Percentiles rank a stretch among this genome's conserved stretches.
These are phyloP conservation scores for Phylloscopus trochilus DNA, from an alignment of 2,113 vertebrate species.

Conservation along the genomic window DNA sequence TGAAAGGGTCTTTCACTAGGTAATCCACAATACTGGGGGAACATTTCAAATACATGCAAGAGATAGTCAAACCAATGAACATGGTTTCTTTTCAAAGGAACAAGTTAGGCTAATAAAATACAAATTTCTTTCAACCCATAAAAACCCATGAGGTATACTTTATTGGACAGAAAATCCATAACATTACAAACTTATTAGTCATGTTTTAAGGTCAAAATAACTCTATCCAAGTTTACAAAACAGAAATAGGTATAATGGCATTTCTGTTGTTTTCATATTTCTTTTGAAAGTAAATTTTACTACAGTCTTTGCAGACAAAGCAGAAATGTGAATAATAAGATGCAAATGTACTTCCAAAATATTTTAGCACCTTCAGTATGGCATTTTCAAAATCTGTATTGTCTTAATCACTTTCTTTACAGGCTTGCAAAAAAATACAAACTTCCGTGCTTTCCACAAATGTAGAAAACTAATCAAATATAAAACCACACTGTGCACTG, in stretches of 20 bases:
- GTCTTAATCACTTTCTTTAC: not conserved
- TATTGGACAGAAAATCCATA: not conserved
- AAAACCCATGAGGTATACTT: not conserved
- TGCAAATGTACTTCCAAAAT: not conserved
- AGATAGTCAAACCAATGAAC: not conserved
- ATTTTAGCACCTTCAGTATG: not conserved
- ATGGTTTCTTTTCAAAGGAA: not conserved
- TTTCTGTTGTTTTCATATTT: not conserved
- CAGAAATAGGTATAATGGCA: not conserved
- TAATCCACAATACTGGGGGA: not conserved
- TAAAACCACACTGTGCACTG: not conserved
- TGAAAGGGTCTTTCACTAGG: constrained; percentile 2
- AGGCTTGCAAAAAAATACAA: not conserved
- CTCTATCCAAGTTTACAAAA: not conserved
- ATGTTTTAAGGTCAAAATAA: not conserved
- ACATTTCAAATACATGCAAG: not conserved
- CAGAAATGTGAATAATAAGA: not conserved
- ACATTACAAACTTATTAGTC: not conserved
- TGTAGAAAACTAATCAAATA: not conserved
- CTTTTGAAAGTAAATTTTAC: not conserved
- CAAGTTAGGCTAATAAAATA: not conserved
- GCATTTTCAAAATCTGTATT: not conserved
- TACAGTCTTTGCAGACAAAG: not conserved
- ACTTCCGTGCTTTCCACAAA: not conserved
- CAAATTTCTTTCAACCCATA: not conserved